Percentiles rank a stretch among this genome's conserved stretches.
phyloP scores from a whole-genome alignment of 2,888 invertebrate genomes.

The Hartigia nigra region DNA sequence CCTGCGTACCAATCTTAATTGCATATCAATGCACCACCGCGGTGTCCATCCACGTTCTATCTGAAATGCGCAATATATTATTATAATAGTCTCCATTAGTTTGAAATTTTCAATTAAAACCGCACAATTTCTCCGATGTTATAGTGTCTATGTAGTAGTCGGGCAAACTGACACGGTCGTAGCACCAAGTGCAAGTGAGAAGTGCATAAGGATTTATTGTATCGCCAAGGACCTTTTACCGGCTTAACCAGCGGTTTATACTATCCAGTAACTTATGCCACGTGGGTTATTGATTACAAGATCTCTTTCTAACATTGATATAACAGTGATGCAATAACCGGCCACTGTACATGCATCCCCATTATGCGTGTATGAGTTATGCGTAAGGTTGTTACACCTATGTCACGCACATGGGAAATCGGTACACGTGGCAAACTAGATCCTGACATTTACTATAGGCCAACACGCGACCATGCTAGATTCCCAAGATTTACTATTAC shows the following conservation, averaged over 20 bases:
- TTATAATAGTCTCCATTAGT: neutral
- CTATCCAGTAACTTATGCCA: neutral
- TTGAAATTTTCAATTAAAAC: neutral
- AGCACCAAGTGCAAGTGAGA: neutral
- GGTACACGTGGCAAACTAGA: neutral
- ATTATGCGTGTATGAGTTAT: neutral
- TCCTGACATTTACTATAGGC: neutral
- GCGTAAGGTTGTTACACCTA: neutral
- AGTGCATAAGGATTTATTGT: neutral
- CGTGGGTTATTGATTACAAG: neutral
- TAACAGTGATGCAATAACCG: neutral
- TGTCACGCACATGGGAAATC: neutral
- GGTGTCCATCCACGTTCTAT: neutral
- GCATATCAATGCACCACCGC: neutral
- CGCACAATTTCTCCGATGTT: neutral
- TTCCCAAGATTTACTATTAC: neutral
- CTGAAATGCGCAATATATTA: neutral
- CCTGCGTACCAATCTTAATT: neutral
- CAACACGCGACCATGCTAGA: neutral
- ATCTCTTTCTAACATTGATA: constrained; percentile 4
- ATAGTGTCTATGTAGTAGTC: neutral
- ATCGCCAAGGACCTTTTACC: neutral
- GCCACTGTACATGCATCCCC: neutral
- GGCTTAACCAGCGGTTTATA: neutral
- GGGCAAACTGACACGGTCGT: neutral